phyloP scores from a whole-genome alignment of 1,140 invertebrate genomes.

The Zaprionus ghesquierei region DNA sequence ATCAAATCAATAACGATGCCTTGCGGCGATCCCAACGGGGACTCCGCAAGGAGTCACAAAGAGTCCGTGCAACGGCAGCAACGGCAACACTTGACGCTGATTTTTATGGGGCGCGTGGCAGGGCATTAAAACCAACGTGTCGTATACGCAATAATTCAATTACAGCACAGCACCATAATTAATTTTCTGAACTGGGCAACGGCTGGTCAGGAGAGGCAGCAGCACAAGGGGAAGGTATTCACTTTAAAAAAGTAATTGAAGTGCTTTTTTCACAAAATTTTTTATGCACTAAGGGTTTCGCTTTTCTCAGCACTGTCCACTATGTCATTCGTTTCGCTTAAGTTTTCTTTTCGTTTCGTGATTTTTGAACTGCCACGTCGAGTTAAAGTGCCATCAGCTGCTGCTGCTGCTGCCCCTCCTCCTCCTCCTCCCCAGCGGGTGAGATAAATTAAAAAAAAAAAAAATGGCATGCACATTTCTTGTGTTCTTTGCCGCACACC shows the following conservation, averaged over 20 bases:
- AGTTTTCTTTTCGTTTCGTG: not conserved
- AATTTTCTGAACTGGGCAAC: conserved; percentile 12
- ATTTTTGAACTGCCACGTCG: not conserved
- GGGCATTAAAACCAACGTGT: conserved; percentile 44
- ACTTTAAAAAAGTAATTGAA: conserved; percentile 3
- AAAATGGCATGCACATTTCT: conserved; percentile 1
- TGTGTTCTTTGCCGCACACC: not conserved
- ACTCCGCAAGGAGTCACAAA: not conserved
- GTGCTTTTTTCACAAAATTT: not conserved
- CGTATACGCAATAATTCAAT: conserved; percentile 62
- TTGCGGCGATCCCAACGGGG: conserved; percentile 4
- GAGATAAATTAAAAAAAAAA: conserved; percentile 36
- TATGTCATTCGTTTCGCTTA: not conserved
- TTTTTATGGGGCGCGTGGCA: conserved; percentile 54
- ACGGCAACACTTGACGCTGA: conserved; percentile 11
- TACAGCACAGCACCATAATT: conserved; percentile 40
- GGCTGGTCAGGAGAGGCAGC: not conserved
- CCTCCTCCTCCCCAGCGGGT: not conserved
- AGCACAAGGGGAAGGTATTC: not conserved
- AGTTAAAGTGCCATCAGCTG: not conserved
- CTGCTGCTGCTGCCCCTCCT: not conserved
- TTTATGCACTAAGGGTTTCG: too few species aligned
- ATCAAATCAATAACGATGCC: conserved; percentile 56
- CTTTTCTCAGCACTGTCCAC: not conserved
- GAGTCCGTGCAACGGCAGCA: not conserved